phyloP scores from a whole-genome alignment of 2,888 invertebrate genomes.

The Aporophyla lueneburgensis region DNA sequence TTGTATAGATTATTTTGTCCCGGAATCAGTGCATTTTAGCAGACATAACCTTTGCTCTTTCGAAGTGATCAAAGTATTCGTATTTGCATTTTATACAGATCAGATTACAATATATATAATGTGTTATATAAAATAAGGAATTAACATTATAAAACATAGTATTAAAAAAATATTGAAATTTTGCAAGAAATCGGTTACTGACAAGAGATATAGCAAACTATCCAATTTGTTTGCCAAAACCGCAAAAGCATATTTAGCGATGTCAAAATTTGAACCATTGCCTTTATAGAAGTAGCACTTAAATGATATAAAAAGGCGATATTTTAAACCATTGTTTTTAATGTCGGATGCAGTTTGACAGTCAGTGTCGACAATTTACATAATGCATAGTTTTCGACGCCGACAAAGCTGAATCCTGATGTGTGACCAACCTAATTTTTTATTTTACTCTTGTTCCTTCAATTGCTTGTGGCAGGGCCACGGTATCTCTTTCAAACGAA shows the following conservation, averaged over 20 bases:
- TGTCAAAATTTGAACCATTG: background rate
- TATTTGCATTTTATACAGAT: slow-evolving; percentile 7
- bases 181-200: background rate
- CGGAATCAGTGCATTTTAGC: slow-evolving; percentile 3
- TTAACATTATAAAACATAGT: background rate
- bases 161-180: background rate
- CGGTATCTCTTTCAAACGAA: no score
- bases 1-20: slow-evolving; percentile 12
- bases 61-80: background rate
- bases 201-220: background rate
- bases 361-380: background rate
- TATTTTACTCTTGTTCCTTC: no score
- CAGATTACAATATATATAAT: slow-evolving; percentile 1
- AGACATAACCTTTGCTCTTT: slow-evolving; percentile 12
- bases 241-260: background rate
- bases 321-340: background rate
- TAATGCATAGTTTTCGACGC: background rate
- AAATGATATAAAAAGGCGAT: background rate
- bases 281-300: no score
- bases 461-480: no score
- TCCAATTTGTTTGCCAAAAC: background rate
- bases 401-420: background rate
- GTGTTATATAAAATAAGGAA: background rate
- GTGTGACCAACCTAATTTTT: background rate
- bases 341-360: background rate